A percentile compares a stretch with the other conserved stretches of the same genome.
These are phyloP conservation scores for Clavelina lepadiformis DNA, from an alignment of 23 tunicate species.

Conservation along the genomic window DNA sequence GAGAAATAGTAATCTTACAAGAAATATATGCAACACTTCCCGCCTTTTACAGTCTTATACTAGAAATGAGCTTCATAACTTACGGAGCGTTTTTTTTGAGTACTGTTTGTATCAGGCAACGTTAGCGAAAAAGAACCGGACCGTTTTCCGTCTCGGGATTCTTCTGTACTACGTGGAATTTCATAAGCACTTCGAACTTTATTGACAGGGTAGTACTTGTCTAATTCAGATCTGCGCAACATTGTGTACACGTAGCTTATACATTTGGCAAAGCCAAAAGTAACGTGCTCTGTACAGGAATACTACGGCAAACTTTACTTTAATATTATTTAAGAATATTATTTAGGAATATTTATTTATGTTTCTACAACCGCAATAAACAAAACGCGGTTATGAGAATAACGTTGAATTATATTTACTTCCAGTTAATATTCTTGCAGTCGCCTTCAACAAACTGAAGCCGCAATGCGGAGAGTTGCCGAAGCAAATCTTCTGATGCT, in stretches of 20 bases:
- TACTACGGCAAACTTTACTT: too few relatives aligned
- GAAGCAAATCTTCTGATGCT: constrained; percentile 52
- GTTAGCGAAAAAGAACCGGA: constrained; percentile 24
- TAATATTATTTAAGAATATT: too few relatives aligned
- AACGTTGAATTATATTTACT: constrained; percentile 28
- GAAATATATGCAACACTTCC: background rate
- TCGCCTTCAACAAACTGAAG: constrained; percentile 74
- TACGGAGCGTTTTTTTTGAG: constrained; percentile 51
- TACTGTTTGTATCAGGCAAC: constrained; percentile 4
- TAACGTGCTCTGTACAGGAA: too few relatives aligned
- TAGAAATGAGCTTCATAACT: constrained; percentile 1
- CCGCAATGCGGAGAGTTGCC: constrained; percentile 74
- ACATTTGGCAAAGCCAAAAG: too few relatives aligned
- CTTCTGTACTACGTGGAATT: constrained; percentile 10
- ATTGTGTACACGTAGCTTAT: too few relatives aligned
- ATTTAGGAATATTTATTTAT: too few relatives aligned
- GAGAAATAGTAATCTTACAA: background rate
- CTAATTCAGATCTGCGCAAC: too few relatives aligned
- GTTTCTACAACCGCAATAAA: too few relatives aligned
- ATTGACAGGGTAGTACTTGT: constrained; percentile 66
- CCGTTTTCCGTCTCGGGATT: constrained; percentile 11
- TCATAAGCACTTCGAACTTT: constrained; percentile 69
- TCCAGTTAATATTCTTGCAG: constrained; percentile 40
- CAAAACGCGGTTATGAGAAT: too few relatives aligned
- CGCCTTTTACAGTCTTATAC: background rate